Evolutionary conservation across 2,888 invertebrate genomes (phyloP), one percentile per base, ranked within the genome.

Genomic region (Eupithecia subumbrata): DNA sequence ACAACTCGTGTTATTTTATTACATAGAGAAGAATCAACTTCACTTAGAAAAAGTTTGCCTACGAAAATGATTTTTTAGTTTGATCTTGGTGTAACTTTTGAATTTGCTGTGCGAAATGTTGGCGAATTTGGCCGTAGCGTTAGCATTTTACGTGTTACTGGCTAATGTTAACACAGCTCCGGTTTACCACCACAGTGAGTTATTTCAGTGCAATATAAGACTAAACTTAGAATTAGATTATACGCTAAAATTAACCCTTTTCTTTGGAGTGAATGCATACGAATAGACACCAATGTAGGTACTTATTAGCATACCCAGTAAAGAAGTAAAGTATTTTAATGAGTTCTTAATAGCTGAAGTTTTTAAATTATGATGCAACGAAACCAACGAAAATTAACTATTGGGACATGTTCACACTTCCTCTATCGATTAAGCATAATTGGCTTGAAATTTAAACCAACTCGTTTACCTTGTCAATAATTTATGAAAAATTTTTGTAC

Each of bases 121-220:
- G 85, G 82, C 81, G 69, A 82, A 73, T 56, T 74, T 82, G 14
- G 74, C 82, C 34, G 70, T 56, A 45, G 40, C 82, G 67, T 73
- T 85, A 52, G 76, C 84, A 52, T 76, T 84, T 45, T 87, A 84
- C 77, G 76, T 82, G 60, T 78, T 86, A 34, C 79, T 86, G 75
- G 78, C 82, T 22, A 80, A 84, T 72, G 87, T 88, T n/a, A 80
- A 82, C 1, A 84, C 87, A 5, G 88, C 89, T 18, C 89, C 89
- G 9, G 76, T 83, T n/a, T 83, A 86, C 77, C 84, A 87, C 66
- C 79, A 84, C 18, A 74, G 92, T 92, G 82, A 91, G 92, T 89
- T 79, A 14, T 18, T 71, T 72, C 63, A 18, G 66, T 70, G 40
- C 25, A 45, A 25, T 25, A 5, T 12, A 37, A 66, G 9, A 40